These are phyloP conservation scores for Chionomys nivalis DNA, from an alignment of 2,113 vertebrate genomes.

Conservation along the genomic window DNA sequence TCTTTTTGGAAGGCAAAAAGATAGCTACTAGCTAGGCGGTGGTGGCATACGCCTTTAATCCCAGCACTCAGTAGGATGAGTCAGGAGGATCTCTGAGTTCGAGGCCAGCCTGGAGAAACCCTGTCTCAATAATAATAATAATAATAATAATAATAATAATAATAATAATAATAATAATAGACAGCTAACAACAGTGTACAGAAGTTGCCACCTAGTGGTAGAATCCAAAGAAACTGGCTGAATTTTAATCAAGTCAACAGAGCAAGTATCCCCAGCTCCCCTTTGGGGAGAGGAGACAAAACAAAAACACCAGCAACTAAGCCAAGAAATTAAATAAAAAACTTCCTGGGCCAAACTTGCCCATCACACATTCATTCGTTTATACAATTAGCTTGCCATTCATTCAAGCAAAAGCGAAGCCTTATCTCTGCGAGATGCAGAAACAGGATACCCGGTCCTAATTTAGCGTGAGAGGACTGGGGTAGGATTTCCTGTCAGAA, in stretches of 20 bases:
- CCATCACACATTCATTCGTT: background rate
- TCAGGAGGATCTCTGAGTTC: background rate
- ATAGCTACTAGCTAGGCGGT: background rate
- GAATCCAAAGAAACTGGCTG: background rate
- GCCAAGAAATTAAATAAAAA: background rate
- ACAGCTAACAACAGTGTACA: background rate
- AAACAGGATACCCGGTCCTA: background rate
- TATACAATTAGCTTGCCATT: background rate
- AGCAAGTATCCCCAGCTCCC: background rate
- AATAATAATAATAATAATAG: background rate
- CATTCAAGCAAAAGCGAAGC: background rate
- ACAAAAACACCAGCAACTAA: background rate
- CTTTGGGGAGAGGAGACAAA: background rate
- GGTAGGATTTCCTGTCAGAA: background rate
- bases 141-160: background rate
- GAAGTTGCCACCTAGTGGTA: background rate
- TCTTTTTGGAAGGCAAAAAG: background rate
- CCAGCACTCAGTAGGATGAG: background rate
- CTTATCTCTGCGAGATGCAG: background rate
- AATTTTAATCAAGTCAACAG: background rate
- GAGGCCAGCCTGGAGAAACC: background rate
- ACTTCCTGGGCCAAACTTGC: background rate
- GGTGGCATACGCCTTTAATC: background rate
- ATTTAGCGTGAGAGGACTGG: background rate
- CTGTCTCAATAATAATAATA: background rate